A percentile compares a stretch with the other conserved stretches of the same genome.
These are phyloP conservation scores for Chalcosyrphus nemorum DNA, from an alignment of 2,888 invertebrate genomes.

Conservation along the genomic window DNA sequence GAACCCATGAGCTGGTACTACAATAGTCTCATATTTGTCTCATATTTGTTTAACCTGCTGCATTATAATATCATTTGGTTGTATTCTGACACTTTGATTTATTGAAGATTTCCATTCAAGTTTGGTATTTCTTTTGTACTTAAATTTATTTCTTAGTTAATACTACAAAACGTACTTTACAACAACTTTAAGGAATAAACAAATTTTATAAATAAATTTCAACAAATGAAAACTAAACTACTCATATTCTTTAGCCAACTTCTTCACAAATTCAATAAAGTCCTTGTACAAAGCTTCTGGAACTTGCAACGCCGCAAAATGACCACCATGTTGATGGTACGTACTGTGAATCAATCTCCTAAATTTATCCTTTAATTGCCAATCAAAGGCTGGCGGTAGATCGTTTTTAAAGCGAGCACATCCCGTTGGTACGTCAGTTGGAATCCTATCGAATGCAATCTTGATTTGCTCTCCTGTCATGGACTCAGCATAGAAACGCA, in stretches of 20 bases:
- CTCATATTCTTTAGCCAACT: no score
- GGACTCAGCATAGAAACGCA: conserved; percentile 88
- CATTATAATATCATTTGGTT: no score
- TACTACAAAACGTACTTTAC: not conserved
- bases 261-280: conserved; percentile 64
- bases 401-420: conserved; percentile 79
- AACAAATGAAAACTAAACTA: not conserved
- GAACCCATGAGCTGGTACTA: no score
- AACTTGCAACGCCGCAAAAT: conserved; percentile 79
- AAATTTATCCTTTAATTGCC: conserved; percentile 76
- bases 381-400: conserved; percentile 75
- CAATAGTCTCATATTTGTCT: no score
- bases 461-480: conserved; percentile 79
- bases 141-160: not conserved
- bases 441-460: conserved; percentile 79
- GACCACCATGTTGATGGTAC: conserved; percentile 78
- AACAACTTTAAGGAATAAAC: not conserved
- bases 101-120: no score
- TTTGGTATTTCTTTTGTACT: not conserved
- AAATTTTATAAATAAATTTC: not conserved
- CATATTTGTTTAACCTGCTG: no score
- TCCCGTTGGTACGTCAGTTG: conserved; percentile 76
- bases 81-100: no score
- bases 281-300: conserved; percentile 79
- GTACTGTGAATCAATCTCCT: conserved; percentile 77